Conservation (phyloP, 2,113 vertebrate species). For the Amazona vittata region DNA sequence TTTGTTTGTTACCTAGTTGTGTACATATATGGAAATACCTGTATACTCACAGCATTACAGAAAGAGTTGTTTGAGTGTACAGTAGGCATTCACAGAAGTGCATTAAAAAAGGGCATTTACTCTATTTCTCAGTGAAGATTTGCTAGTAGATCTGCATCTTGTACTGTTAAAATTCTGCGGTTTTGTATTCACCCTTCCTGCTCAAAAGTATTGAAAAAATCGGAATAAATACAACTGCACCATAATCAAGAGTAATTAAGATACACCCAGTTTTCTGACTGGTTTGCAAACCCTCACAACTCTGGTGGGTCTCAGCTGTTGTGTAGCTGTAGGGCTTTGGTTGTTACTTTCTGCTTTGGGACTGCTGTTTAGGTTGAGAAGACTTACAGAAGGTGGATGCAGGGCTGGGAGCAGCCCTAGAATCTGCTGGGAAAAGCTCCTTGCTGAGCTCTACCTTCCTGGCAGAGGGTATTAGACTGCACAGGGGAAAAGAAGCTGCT, state of each 20-base stretch:
- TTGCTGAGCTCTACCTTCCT: accelerated
- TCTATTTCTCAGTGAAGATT: accelerated
- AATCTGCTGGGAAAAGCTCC: background rate
- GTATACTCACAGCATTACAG: accelerated
- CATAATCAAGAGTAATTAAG: too few species aligned
- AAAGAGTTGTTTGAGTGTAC: background rate
- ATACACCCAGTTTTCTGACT: background rate
- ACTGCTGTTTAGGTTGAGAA: accelerated
- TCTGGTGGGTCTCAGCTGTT: accelerated
- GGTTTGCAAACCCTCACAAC: accelerated
- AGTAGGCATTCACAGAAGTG: background rate
- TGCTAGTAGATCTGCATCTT: background rate
- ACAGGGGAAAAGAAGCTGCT: background rate
- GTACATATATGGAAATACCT: accelerated
- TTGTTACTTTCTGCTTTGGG: accelerated
- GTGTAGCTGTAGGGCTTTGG: accelerated
- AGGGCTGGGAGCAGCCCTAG: background rate
- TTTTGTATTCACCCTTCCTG: background rate
- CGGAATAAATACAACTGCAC: accelerated
- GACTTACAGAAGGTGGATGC: accelerated
- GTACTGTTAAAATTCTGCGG: accelerated
- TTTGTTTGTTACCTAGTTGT: background rate
- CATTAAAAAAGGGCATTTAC: background rate
- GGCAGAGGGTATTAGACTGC: background rate
- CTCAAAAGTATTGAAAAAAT: background rate